Percentiles rank a stretch among this genome's conserved stretches.
These are phyloP conservation scores for Polypedilum pembai DNA, from an alignment of 1,140 invertebrate species.

Conservation along the genomic window DNA sequence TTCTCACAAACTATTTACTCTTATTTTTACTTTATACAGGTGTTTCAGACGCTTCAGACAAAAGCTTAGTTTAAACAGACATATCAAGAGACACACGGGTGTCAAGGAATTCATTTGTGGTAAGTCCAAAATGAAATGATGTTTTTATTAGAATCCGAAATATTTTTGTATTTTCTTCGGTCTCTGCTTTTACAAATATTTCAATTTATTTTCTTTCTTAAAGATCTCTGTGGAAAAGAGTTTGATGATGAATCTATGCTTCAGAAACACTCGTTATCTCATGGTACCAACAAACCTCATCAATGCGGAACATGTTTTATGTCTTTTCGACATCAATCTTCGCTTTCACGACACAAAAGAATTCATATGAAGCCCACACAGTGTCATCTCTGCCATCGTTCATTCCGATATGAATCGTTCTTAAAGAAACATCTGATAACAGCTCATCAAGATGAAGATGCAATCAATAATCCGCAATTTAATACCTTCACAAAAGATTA, in stretches of 20 bases:
- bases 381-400: neutral
- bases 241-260: neutral
- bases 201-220: neutral
- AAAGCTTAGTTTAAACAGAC: neutral
- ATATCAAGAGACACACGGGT: neutral
- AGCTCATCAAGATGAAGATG: neutral
- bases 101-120: conserved; percentile 5
- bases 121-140: neutral
- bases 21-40: neutral
- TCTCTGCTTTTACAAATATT: too few species aligned
- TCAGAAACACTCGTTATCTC: neutral
- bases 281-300: conserved; percentile 19
- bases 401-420: conserved; percentile 21
- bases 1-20: too few species aligned
- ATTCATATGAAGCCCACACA: neutral
- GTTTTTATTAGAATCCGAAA: too few species aligned
- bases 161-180: too few species aligned
- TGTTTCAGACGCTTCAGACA: neutral
- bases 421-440: neutral
- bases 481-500: neutral
- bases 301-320: conserved; percentile 15
- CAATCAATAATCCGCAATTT: neutral
- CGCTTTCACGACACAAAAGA: neutral
- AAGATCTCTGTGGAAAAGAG: conserved; percentile 1
- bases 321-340: neutral